Evolutionary conservation across 2,888 invertebrate genomes (phyloP), one percentile per base, ranked within the genome.

Genomic region (Cephus nigrinus): DNA sequence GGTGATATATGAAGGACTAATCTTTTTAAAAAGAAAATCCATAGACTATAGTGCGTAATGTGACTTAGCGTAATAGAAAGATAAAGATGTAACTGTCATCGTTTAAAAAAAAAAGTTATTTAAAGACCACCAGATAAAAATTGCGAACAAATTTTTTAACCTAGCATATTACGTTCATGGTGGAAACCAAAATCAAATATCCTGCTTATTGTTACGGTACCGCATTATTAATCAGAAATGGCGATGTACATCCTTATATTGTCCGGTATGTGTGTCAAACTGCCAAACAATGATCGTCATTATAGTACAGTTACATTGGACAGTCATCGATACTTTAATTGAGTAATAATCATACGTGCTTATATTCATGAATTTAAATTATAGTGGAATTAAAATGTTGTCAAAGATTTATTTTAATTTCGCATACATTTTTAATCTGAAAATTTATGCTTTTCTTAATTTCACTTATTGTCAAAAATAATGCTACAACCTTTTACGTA

Each of bases 251-350:
- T 31, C 71, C 71, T 71, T 71, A 32, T 71, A 31, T 23, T 71
- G 40, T 15, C 12, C 34, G 75, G 81, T 78, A 81, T 81, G 75
- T 73, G 75, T 81, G 80, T 81, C 81, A 79, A 72, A 73, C 69
- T 68, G 76, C 76, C 69, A 79, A 79, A 80, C 81, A 81, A 80
- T 80, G 80, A 78, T 76, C 80, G 73, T 74, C 80, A 77, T 77
- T 78, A 69, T 74, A 75, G 78, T 74, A 77, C 81, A 68, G 81
- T 76, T 79, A 80, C 71, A 71, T 23, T 71, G 15, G 12, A 33
- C 71, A 71, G 31, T 71, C 31, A 31, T 71, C 2, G 71, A 31
- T 33, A 71, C 33, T 31, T 55, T 55, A 55, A 23, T 9, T 23
- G 55, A 55, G 23, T 55, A 55, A 55, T 55, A 23, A 55, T 55